Evolutionary conservation across 2,888 invertebrate species (phyloP).

Genomic region (Periphyllus acericola): DNA sequence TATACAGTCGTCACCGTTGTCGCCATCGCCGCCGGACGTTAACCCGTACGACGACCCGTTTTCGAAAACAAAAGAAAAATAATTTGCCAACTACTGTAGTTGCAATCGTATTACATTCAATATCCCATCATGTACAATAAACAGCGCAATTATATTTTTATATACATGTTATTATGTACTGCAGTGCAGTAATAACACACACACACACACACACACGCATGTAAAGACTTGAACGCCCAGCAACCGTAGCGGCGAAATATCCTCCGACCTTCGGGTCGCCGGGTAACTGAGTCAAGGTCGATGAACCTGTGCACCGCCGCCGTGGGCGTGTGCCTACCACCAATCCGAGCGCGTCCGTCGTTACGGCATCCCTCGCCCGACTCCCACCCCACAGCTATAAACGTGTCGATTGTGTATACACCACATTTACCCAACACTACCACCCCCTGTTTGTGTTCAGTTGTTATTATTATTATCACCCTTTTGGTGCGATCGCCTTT

Average conservation of each 20-base stretch:
- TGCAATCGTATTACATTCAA: neutral
- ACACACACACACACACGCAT: neutral
- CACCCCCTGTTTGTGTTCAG: neutral
- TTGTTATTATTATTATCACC: neutral
- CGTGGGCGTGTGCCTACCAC: conserved; percentile 64
- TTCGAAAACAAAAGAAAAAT: conserved; percentile 1
- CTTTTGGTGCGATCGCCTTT: neutral
- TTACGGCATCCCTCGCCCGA: neutral
- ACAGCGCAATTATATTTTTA: neutral
- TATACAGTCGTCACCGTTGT: neutral
- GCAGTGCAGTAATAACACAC: neutral
- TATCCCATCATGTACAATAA: neutral
- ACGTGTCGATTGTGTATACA: neutral
- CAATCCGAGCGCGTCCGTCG: conserved; percentile 24
- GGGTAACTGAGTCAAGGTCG: conserved; percentile 87
- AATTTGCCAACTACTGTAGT: neutral
- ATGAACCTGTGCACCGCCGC: conserved; percentile 70
- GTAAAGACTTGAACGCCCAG: conserved; percentile 45
- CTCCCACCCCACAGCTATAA: neutral
- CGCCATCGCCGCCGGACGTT: conserved; percentile 19
- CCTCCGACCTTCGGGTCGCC: conserved; percentile 68
- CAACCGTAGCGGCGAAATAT: neutral
- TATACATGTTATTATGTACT: neutral
- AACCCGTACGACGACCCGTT: conserved; percentile 41
- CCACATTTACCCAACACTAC: neutral